A percentile compares a stretch with the other conserved stretches of the same genome.
Evolutionary conservation across 2,888 invertebrate genomes (phyloP).

Genomic region (Luperina testacea): DNA sequence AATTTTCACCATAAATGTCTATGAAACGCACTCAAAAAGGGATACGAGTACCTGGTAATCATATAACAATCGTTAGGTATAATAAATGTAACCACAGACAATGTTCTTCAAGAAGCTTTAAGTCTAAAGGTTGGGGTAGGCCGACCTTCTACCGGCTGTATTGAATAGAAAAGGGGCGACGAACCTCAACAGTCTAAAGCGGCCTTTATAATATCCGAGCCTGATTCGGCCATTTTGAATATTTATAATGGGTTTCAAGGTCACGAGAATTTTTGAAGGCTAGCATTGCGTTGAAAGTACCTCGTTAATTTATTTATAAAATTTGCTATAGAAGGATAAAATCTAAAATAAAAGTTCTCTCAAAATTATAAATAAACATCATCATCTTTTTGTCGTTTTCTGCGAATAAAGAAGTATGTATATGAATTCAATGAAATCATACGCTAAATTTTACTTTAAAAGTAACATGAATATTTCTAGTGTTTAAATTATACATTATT

Average conservation of each 20-base stretch:
- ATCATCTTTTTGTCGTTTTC: neutral
- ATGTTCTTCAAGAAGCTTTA: neutral
- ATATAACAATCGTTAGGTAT: neutral
- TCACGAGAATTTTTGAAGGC: neutral
- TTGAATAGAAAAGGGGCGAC: constrained; percentile 4
- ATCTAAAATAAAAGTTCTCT: neutral
- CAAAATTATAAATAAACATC: no score
- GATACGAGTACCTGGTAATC: no score
- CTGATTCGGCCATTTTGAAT: constrained; percentile 28
- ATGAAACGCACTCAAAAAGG: no score
- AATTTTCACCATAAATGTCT: no score
- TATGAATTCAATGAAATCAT: neutral
- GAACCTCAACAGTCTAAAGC: constrained; percentile 14
- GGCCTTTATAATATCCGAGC: constrained; percentile 6
- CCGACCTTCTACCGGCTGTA: neutral
- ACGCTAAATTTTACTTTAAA: neutral
- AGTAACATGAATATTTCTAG: constrained; percentile 7
- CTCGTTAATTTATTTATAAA: neutral
- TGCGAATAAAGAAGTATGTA: constrained; percentile 4
- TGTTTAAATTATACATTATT: constrained; percentile 21
- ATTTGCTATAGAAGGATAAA: neutral
- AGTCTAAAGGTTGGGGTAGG: neutral
- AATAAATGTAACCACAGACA: neutral
- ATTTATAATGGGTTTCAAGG: constrained; percentile 30
- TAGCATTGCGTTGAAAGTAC: neutral